phyloP scores from a whole-genome alignment of 2,888 invertebrate species.

The Leptinotarsa rubiginosa region DNA sequence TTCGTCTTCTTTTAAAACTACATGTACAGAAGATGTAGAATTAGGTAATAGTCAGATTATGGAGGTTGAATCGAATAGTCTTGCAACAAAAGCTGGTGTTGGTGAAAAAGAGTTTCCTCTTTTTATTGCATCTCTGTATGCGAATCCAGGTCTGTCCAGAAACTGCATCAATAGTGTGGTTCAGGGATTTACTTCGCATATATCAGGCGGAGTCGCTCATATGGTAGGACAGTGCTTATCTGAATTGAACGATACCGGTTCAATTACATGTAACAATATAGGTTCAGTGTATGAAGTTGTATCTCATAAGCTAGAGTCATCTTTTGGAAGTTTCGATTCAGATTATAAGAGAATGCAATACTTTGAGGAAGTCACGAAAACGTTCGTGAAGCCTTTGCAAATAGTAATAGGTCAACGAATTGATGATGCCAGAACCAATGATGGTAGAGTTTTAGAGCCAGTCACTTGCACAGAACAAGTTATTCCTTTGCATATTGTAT shows the following conservation, averaged over 20 bases:
- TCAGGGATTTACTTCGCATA: conserved; percentile 21
- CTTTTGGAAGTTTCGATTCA: conserved; percentile 26
- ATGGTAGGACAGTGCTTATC: conserved; percentile 24
- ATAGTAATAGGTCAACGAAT: conserved; percentile 27
- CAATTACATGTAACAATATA: conserved; percentile 17
- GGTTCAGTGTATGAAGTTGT: conserved; percentile 23
- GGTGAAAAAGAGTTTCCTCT: background rate
- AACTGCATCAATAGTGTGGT: conserved; percentile 21
- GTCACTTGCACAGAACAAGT: conserved; percentile 25
- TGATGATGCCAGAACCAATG: conserved; percentile 16
- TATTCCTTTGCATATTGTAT: conserved; percentile 23
- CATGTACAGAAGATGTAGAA: conserved; percentile 17
- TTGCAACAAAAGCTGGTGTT: too few relatives aligned
- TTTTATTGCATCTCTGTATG: conserved; percentile 23
- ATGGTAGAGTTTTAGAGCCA: conserved; percentile 22
- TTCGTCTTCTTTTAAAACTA: conserved; percentile 13
- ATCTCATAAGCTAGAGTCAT: conserved; percentile 19
- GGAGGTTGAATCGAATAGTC: conserved; percentile 6
- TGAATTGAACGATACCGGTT: conserved; percentile 19
- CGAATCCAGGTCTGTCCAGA: conserved; percentile 17
- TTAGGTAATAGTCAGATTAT: conserved; percentile 9
- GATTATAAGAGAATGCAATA: conserved; percentile 29
- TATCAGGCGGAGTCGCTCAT: conserved; percentile 23
- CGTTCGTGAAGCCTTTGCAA: conserved; percentile 21
- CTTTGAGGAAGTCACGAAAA: conserved; percentile 27